Conservation (phyloP, 2,888 invertebrate genomes). For the Idaea dimidiata region DNA sequence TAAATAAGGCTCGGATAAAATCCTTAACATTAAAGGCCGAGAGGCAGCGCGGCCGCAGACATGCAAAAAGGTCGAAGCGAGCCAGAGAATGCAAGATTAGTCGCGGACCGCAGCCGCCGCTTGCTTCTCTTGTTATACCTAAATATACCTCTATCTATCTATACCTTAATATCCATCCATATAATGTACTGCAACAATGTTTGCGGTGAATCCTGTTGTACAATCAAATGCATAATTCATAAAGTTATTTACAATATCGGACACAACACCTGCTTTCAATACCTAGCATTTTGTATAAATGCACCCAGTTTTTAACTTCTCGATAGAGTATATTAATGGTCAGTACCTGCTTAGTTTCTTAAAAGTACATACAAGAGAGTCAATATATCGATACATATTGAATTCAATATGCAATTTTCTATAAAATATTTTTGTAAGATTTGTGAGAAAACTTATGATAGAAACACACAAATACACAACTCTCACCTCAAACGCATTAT, state of each 20-base stretch:
- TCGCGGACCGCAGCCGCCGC: slow-evolving; percentile 35
- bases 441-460: too few relatives aligned
- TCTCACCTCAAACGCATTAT: too few relatives aligned
- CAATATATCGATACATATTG: too few relatives aligned
- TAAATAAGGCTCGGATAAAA: slow-evolving; percentile 22
- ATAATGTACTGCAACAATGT: slow-evolving; percentile 40
- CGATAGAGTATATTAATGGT: too few relatives aligned
- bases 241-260: neutral
- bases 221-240: slow-evolving; percentile 4
- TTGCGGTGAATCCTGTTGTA: slow-evolving; percentile 19
- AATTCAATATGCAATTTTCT: too few relatives aligned
- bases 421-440: too few relatives aligned
- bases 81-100: slow-evolving; percentile 52
- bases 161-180: slow-evolving; percentile 18
- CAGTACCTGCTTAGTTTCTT: too few relatives aligned
- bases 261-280: neutral
- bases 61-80: slow-evolving; percentile 59
- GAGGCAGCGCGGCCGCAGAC: slow-evolving; percentile 46
- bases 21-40: slow-evolving; percentile 24
- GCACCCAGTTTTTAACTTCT: too few relatives aligned
- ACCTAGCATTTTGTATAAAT: too few relatives aligned
- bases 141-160: slow-evolving; percentile 53
- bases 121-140: slow-evolving; percentile 37
- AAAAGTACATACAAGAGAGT: too few relatives aligned
- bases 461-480: too few relatives aligned